Evolutionary conservation across 2,113 vertebrate genomes (phyloP), one percentile per base, ranked within the genome.

Genomic region (Percina caprodes): DNA sequence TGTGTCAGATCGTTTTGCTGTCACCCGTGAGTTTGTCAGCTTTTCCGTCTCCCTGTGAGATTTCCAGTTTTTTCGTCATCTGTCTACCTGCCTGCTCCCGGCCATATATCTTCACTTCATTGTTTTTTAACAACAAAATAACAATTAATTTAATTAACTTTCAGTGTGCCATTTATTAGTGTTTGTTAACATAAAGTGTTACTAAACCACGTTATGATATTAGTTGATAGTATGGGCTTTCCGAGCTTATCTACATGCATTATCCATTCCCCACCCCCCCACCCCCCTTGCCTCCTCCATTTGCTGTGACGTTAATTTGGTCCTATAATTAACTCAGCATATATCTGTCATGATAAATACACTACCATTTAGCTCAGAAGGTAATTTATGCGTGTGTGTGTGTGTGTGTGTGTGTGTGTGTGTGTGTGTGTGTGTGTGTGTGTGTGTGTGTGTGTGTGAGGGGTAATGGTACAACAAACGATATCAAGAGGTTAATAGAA

Each of bases 401-500:
- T 51, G 72, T 66, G 63, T 70, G 68, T 54, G 54, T 33, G 70
- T 35, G 35, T 35, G 6, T 39, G 35, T 39, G 35, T 42, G 39
- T 42, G 39, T 42, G 39, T 42, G 39, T 42, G 30, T 30, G 0
- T n/a, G 63, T 69, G n/a, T 83, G 80, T 76, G 74, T 51, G 72
- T 66, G 67, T 70, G 68, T 54, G 60, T 30, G n/a, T n/a, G n/a
- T n/a, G n/a, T n/a, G n/a, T n/a, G n/a, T 66, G 23, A 82, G 65
- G 85, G 88, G 85, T 93, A 93, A 94, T 92, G 89, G 90, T 93
- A 94, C 93, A 94, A 94, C 93, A 95, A 94, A 94, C 56, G 70
- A 89, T 91, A 91, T 86, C 85, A 87, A 86, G 89, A 95, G 93
- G 92, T 95, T 96, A 95, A 95, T 95, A 86, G 86, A 91, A 87